Conservation (phyloP, 2,888 invertebrate species). For the Schizaphis graminum region DNA sequence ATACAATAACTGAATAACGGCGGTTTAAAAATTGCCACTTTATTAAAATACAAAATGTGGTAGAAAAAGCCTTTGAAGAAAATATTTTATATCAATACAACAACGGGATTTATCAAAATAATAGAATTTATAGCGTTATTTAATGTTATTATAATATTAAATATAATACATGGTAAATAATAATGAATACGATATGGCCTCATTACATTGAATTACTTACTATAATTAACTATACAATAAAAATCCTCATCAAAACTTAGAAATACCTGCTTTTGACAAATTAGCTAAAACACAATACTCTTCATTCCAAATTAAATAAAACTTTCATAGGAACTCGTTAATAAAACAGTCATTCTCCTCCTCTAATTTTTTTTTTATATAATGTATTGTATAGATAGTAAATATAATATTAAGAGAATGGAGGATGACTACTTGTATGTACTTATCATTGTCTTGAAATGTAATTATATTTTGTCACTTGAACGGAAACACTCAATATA, state of each 20-base stretch:
- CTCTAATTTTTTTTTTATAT: not conserved
- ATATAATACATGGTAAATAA: not conserved
- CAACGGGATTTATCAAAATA: not conserved
- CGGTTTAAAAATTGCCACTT: not conserved
- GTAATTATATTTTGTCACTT: not conserved
- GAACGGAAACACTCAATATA: not conserved
- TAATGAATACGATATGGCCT: not conserved
- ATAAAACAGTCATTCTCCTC: not conserved
- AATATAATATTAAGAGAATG: not conserved
- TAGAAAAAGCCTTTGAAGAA: not conserved
- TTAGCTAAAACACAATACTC: not conserved
- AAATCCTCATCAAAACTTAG: not conserved
- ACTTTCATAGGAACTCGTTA: not conserved
- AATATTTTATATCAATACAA: not conserved
- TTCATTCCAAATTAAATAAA: not conserved
- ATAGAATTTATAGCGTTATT: not conserved
- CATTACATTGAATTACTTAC: not conserved
- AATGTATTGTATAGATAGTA: not conserved
- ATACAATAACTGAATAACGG: not conserved
- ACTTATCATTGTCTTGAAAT: not conserved
- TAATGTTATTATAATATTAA: not conserved
- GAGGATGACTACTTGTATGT: not conserved
- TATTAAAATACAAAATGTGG: not conserved
- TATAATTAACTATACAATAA: not conserved
- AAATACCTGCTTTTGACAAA: not conserved